Percentiles rank a stretch among this genome's conserved stretches.
Conservation (phyloP, 1,140 invertebrate species). For the Hylyphantes graminicola region DNA sequence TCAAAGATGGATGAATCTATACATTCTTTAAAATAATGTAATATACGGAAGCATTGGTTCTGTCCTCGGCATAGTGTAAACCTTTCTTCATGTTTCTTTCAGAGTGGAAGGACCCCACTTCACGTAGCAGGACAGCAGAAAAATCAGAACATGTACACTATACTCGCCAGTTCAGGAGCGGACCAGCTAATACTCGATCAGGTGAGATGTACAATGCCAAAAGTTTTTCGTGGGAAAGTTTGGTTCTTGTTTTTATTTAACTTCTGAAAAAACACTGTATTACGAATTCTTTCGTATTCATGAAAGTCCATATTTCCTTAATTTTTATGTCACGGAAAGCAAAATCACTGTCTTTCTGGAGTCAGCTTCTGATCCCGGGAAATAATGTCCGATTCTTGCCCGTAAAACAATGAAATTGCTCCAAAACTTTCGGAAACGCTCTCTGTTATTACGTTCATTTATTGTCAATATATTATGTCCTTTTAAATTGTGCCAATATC, state of each 20-base stretch:
- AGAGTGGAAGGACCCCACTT: constrained; percentile 64
- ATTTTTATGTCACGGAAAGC: too few species aligned
- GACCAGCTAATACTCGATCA: constrained; percentile 63
- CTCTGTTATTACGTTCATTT: too few species aligned
- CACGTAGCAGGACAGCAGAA: constrained; percentile 64
- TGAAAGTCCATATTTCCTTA: not conserved
- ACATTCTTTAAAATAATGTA: too few species aligned
- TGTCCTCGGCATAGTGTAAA: not conserved
- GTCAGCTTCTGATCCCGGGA: too few species aligned
- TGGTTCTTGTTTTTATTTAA: not conserved
- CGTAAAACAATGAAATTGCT: too few species aligned
- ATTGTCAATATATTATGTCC: too few species aligned
- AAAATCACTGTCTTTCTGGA: too few species aligned
- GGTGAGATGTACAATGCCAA: constrained; percentile 28
- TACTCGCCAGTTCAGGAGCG: constrained; percentile 62
- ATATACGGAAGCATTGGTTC: too few species aligned
- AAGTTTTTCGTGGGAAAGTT: not conserved
- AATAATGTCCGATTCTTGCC: too few species aligned
- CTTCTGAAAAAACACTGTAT: not conserved
- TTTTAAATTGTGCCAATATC: too few species aligned
- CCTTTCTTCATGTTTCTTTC: not conserved
- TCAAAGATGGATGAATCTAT: too few species aligned
- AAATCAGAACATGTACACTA: constrained; percentile 63
- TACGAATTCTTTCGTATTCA: not conserved
- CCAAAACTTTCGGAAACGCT: too few species aligned